Evolutionary conservation across 2,113 vertebrate genomes (phyloP).

Genomic region (Glaucidium brasilianum): DNA sequence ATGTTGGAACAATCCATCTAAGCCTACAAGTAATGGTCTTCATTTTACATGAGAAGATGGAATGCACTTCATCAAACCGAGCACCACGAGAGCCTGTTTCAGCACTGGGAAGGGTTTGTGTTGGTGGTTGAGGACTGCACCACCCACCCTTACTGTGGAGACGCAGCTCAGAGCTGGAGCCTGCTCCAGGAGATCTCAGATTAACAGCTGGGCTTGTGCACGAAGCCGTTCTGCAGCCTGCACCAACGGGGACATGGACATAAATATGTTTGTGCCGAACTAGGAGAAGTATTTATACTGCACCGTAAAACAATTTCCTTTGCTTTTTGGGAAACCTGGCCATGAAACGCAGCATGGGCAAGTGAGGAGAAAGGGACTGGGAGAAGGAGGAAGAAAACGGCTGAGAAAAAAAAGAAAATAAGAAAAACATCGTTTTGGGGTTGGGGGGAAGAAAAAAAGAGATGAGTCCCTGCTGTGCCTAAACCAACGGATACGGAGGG

Average conservation of each 20-base stretch:
- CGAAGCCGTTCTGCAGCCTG: neutral
- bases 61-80: neutral
- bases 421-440: no score
- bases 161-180: neutral
- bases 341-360: neutral
- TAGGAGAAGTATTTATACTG: neutral
- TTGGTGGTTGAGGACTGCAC: neutral
- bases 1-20: neutral
- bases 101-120: neutral
- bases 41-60: neutral
- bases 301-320: neutral
- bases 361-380: neutral
- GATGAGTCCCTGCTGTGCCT: neutral
- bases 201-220: neutral
- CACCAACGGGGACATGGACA: fast-evolving
- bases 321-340: neutral
- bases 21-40: neutral
- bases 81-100: fast-evolving
- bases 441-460: neutral
- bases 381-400: neutral
- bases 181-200: neutral
- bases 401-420: neutral
- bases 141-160: neutral
- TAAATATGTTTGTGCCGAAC: neutral
- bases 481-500: fast-evolving